A percentile compares a stretch with the other conserved stretches of the same genome.
phyloP scores from a whole-genome alignment of 2,888 invertebrate species.

The Ditula angustiorana region DNA sequence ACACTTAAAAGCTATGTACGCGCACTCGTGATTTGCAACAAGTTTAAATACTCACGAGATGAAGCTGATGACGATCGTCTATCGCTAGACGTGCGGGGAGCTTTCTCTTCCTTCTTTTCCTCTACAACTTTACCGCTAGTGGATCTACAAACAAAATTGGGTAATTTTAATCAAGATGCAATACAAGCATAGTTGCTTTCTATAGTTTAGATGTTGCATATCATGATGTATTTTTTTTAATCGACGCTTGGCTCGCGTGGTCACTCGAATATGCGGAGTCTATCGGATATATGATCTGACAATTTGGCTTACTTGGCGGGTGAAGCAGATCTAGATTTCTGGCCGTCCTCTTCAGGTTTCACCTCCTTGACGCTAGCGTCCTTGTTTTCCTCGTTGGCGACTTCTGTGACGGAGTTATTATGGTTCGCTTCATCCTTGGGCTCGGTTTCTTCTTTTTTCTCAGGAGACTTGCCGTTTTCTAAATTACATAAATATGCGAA shows the following conservation, averaged over 20 bases:
- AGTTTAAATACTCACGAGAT: conserved; percentile 65
- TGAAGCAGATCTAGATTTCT: conserved; percentile 75
- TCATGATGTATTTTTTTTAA: no score
- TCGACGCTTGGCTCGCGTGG: no score
- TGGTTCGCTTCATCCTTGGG: conserved; percentile 70
- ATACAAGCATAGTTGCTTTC: no score
- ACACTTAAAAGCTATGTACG: neutral
- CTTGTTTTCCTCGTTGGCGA: conserved; percentile 71
- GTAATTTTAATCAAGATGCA: no score
- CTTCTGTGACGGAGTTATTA: conserved; percentile 58
- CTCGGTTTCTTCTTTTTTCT: conserved; percentile 70
- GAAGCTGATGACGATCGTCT: conserved; percentile 77
- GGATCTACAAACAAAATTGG: conserved; percentile 49
- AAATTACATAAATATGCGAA: conserved; percentile 10
- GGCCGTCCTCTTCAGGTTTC: conserved; percentile 63
- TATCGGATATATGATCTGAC: neutral
- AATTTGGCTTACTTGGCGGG: conserved; percentile 68
- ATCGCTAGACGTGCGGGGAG: conserved; percentile 69
- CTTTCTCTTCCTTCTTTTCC: conserved; percentile 69
- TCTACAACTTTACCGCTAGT: conserved; percentile 59
- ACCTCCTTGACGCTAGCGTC: conserved; percentile 61
- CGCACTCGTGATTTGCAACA: neutral
- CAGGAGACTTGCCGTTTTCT: conserved; percentile 81
- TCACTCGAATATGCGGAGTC: no score
- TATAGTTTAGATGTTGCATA: no score